Conservation (phyloP, 2,113 vertebrate genomes). For the Cottus gobio region DNA sequence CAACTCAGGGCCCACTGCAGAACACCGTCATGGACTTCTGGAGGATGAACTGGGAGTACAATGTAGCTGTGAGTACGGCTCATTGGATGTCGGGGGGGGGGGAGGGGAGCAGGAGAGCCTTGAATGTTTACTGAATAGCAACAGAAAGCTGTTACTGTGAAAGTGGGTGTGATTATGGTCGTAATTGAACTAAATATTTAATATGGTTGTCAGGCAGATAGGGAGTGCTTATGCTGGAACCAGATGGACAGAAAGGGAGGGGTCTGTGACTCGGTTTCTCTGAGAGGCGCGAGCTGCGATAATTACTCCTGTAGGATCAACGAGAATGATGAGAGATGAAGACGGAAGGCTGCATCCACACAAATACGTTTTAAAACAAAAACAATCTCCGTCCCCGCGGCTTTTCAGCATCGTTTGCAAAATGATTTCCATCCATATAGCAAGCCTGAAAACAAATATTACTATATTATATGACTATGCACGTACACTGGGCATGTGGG, state of each 20-base stretch:
- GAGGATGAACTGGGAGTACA: constrained; percentile 99
- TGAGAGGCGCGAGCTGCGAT: constrained; percentile 1
- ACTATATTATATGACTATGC: too few relatives aligned
- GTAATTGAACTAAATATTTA: constrained; percentile 38
- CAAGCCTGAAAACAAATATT: too few relatives aligned
- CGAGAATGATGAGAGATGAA: constrained; percentile 13
- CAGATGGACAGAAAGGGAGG: constrained; percentile 38
- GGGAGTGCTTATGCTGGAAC: constrained; percentile 21
- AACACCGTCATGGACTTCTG: constrained; percentile 98
- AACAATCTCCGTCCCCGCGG: too few relatives aligned
- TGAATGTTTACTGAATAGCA: neutral
- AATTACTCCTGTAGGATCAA: constrained; percentile 33
- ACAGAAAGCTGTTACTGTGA: neutral
- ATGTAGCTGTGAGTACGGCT: constrained; percentile 88
- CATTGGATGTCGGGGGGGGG: too few relatives aligned
- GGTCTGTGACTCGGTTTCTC: constrained; percentile 25
- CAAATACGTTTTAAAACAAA: too few relatives aligned
- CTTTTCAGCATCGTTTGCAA: too few relatives aligned
- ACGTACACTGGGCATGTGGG: too few relatives aligned
- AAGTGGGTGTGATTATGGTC: constrained; percentile 23
- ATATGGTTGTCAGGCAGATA: constrained; percentile 26
- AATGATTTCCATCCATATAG: too few relatives aligned
- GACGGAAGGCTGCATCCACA: neutral
- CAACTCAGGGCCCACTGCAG: constrained; percentile 95
- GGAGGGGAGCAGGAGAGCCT: neutral